Base-by-base conservation (phyloP, 2,113 vertebrate genomes). In the Coptodon rendalli region DNA sequence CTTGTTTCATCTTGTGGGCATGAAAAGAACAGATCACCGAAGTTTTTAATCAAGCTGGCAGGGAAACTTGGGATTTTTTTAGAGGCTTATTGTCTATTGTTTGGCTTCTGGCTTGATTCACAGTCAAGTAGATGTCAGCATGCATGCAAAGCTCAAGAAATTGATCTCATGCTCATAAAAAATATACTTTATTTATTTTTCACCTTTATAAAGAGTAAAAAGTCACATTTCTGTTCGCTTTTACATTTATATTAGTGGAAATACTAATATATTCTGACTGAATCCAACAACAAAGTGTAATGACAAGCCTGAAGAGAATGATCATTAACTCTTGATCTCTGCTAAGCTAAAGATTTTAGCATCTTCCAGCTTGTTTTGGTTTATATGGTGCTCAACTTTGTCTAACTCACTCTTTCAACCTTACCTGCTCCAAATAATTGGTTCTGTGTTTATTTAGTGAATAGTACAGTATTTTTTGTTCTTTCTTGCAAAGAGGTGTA, bases 91-190 rank as follows among this genome's bases (percentile, higher is more conserved):
- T 90, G 68, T 92, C 85, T 90, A 88, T 89, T 85, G 89, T 78
- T 19, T 2, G 22, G 13, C 36, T 89, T 86, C 27, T 85, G 86
- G 73, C 36, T 85, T 48, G 80, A 87, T 89, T 88, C 48, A 11
- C 61, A 57, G 85, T 84, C 6, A 68, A 87, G 79, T 76, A 66
- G 92, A 95, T 48, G 89, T 87, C 85, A 88, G 91, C 90, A 81
- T 91, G 89, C 86, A 85, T 91, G 85, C 48, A 38, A 78, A 56
- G 87, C n/a, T 84, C 85, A 91, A 92, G 92, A 92, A 95, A 92
- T 86, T 92, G 85, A 92, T 90, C 93, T 71, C 4, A 12, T 45
- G 24, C 57, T 81, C 13, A n/a, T 19, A 81, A 82, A 86, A 88
- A 81, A 82, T 4, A 13, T 3, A 48, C 34, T 52, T 43, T 36